Evolutionary conservation across 1,140 invertebrate species (phyloP), one percentile per base, ranked within the genome.

Genomic region (Adelges cooleyi): DNA sequence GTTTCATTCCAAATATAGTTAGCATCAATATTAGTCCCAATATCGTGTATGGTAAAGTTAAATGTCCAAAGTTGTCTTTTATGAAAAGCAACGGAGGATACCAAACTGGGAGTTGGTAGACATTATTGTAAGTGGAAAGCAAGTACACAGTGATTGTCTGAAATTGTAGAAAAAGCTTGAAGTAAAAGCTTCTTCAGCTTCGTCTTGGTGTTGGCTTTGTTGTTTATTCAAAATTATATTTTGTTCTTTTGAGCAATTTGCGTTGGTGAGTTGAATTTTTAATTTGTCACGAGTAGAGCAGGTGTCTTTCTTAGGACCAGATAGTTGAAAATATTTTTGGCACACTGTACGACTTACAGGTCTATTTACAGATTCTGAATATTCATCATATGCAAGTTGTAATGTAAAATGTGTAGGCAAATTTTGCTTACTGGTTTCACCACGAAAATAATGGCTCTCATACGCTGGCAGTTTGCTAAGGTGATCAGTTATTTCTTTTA

Each of bases 111-210:
- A 18, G 66, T 68, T 59, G 62, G 53, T 46, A 69, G 17, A 38
- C 67, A 65, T 27, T 68, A 53, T 27, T 69, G 42, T 33, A 68
- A 51, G 48, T 68, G 65, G 66, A 66, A 68, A 18, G 42, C 53
- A 3, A 50, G 48, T 5, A 50, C 22, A 50, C 23, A 50, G 17
- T 50, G 48, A 50, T 15, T 25, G n/a, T 50, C 22, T n/a, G 48
- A 25, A 0, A 22, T n/a, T 50, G 48, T 25, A 50, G 48, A 13
- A 50, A 50, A 23, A 23, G 22, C 48, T 25, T 50, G 22, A 23
- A 50, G 0, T 50, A 50, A 15, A 50, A 22, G 48, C 48, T 6
- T 50, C 48, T 25, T 50, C 48, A 15, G 48, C 48, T n/a, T 50
- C 48, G n/a, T 50, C 17, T 23, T 50, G 48, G 2, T 50, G 48